These are phyloP conservation scores for Pseudotriccus pelzelni DNA, from an alignment of 2,797 vertebrate genomes.

Conservation along the genomic window DNA sequence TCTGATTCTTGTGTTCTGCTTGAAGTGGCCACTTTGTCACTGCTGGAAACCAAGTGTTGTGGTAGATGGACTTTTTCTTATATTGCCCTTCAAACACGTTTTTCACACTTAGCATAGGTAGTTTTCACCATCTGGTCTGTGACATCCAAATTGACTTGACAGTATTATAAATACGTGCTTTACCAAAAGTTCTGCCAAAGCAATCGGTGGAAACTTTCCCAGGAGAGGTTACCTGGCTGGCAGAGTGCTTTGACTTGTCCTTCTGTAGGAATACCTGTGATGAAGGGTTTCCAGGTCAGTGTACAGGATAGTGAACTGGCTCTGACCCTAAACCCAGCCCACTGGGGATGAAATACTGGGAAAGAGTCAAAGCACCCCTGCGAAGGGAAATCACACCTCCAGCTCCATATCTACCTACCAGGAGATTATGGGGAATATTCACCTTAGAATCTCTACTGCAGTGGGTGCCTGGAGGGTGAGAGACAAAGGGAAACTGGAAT, in stretches of 20 bases:
- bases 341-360: background rate
- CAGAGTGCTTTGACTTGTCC: background rate
- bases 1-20: background rate
- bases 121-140: background rate
- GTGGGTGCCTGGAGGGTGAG: background rate
- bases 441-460: background rate
- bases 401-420: background rate
- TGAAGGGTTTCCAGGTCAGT: background rate
- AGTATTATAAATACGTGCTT: background rate
- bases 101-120: background rate
- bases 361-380: background rate
- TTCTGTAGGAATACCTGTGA: background rate
- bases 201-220: background rate
- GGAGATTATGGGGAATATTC: background rate
- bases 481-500: background rate
- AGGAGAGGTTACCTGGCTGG: background rate
- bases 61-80: background rate
- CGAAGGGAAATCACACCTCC: rapidly evolving
- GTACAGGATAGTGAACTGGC: rapidly evolving
- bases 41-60: background rate
- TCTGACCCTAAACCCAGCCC: background rate
- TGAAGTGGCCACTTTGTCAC: background rate
- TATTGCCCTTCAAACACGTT: background rate
- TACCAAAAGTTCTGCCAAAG: background rate
- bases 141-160: background rate